Evolutionary conservation across 2,797 vertebrate genomes (phyloP).

Genomic region (Bradypodion ventrale): DNA sequence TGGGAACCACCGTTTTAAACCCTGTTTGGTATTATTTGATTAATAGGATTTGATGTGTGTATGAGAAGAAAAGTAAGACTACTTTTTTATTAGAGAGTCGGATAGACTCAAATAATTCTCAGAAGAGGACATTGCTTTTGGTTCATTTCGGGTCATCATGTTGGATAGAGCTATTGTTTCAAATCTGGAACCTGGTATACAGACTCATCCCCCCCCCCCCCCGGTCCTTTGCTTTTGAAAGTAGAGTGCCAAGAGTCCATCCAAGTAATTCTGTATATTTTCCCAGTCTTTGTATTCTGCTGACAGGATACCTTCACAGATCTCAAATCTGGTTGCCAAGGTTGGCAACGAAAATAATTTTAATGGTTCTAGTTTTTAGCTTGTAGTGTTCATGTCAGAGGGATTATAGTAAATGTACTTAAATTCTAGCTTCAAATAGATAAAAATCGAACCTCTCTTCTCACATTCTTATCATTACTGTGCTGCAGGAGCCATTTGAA

Average conservation of each 20-base stretch:
- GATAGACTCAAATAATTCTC: not conserved
- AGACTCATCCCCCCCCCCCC: not conserved
- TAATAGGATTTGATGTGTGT: no score
- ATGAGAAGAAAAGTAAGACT: not conserved
- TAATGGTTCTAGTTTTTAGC: not conserved
- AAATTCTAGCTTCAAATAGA: not conserved
- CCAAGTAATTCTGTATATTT: not conserved
- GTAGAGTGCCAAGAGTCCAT: not conserved
- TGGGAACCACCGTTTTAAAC: no score
- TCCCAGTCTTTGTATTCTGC: not conserved
- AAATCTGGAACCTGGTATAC: not conserved
- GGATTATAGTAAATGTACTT: not conserved
- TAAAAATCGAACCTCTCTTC: not conserved
- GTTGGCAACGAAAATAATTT: not conserved
- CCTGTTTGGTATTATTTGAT: no score
- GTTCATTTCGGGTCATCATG: not conserved
- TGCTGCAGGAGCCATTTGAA: constrained; percentile 91
- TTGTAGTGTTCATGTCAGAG: not conserved
- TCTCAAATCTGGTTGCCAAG: not conserved
- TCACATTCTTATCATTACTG: not conserved
- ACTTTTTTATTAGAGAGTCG: not conserved
- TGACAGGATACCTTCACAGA: not conserved
- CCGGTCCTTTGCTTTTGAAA: not conserved
- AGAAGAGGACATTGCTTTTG: not conserved
- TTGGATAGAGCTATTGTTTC: not conserved